Percentiles rank a stretch among this genome's conserved stretches.
Evolutionary conservation across 1,140 invertebrate genomes (phyloP).

Genomic region (Alviniconcha marisindica): DNA sequence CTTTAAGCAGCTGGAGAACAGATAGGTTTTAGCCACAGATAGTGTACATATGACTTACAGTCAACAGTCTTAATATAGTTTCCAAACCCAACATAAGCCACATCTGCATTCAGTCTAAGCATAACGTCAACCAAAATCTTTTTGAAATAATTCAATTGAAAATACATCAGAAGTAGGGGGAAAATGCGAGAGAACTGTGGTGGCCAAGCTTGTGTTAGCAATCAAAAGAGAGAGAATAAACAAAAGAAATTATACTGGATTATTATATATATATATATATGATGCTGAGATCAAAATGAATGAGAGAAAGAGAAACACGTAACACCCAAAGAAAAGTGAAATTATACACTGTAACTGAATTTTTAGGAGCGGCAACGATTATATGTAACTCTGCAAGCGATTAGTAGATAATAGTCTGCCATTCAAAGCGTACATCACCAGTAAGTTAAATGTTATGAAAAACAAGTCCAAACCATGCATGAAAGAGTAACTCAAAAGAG

Average conservation of each 20-base stretch:
- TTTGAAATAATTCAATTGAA: neutral
- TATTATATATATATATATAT: conserved; percentile 9
- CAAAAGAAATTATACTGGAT: neutral
- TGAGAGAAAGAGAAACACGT: neutral
- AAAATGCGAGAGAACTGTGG: neutral
- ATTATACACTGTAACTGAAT: neutral
- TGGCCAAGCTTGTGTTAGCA: conserved; percentile 29
- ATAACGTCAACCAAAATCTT: too few species aligned
- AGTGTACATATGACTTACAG: too few species aligned
- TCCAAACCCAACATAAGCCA: too few species aligned
- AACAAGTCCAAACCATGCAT: conserved; percentile 36
- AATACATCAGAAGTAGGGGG: neutral
- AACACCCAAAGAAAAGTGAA: conserved; percentile 22
- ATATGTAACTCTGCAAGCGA: conserved; percentile 30
- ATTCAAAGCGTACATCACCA: conserved; percentile 28
- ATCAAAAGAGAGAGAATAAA: neutral
- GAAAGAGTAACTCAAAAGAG: conserved; percentile 6
- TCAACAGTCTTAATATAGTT: too few species aligned
- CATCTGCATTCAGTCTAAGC: too few species aligned
- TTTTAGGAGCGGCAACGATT: conserved; percentile 22
- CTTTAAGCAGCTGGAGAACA: too few species aligned
- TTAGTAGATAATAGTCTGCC: conserved; percentile 30
- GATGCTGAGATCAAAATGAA: conserved; percentile 19
- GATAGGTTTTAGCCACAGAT: too few species aligned
- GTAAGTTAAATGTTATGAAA: conserved; percentile 14